A percentile compares a stretch with the other conserved stretches of the same genome.
These are phyloP conservation scores for Probosciger aterrimus DNA, from an alignment of 2,113 vertebrate genomes.

Conservation along the genomic window DNA sequence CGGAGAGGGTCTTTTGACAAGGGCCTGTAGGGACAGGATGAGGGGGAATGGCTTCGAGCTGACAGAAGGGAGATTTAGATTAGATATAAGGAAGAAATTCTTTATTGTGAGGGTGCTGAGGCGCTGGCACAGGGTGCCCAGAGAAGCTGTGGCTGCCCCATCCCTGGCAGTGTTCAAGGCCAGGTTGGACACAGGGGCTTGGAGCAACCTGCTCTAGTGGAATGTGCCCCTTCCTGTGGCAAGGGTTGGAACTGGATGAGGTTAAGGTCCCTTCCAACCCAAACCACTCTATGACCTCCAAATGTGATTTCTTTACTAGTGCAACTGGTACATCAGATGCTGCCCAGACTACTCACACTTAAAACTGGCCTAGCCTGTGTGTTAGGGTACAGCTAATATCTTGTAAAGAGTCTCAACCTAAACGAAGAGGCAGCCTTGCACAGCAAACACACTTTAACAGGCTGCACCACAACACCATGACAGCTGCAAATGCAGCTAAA, in stretches of 20 bases:
- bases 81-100: not conserved
- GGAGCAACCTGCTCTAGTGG: not conserved
- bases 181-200: accelerated
- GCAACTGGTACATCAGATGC: not conserved
- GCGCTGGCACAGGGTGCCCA: not conserved
- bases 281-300: not conserved
- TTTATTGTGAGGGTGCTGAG: not conserved
- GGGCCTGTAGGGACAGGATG: not conserved
- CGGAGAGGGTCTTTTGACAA: not conserved
- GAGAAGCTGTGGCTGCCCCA: not conserved
- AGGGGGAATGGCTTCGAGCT: not conserved
- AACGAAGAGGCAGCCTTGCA: not conserved
- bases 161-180: not conserved
- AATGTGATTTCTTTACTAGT: not conserved
- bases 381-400: not conserved
- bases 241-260: not conserved
- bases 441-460: not conserved
- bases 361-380: not conserved
- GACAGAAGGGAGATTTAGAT: not conserved
- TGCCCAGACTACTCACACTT: not conserved
- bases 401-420: not conserved
- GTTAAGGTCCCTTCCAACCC: not conserved
- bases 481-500: not conserved
- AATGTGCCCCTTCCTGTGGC: not conserved
- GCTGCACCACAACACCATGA: not conserved